Percentiles rank a stretch among this genome's conserved stretches.
Evolutionary conservation across 2,113 vertebrate species (phyloP).

Genomic region (Deroptyus accipitrinus): DNA sequence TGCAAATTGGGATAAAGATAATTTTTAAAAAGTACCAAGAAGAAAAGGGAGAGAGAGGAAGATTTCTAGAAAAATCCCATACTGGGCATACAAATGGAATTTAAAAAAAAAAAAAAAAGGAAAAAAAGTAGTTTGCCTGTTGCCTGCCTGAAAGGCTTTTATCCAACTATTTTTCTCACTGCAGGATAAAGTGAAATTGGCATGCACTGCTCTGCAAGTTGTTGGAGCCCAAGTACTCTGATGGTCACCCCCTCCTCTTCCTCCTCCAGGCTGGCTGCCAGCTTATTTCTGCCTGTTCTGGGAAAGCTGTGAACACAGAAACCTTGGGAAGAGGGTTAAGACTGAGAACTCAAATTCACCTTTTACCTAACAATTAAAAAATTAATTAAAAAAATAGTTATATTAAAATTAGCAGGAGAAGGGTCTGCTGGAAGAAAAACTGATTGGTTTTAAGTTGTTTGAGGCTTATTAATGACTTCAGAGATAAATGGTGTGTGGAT

Average conservation of each 20-base stretch:
- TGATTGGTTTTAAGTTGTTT: neutral
- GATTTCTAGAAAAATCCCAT: neutral
- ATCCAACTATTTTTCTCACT: constrained; percentile 44
- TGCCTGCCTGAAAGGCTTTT: constrained; percentile 30
- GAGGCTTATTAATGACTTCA: neutral
- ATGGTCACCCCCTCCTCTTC: neutral
- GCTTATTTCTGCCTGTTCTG: neutral
- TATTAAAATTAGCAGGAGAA: neutral
- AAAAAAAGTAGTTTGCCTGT: neutral
- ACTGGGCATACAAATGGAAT: neutral
- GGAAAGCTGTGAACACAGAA: neutral
- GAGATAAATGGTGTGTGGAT: neutral
- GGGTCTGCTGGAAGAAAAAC: neutral
- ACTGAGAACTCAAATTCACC: neutral
- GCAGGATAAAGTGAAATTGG: constrained; percentile 35
- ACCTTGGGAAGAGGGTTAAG: neutral
- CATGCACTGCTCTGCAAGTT: neutral
- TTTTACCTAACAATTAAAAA: neutral
- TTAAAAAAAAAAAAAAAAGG: neutral
- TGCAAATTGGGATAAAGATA: neutral
- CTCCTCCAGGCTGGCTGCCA: constrained; percentile 14
- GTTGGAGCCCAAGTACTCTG: neutral
- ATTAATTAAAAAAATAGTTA: neutral
- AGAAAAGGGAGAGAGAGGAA: neutral
- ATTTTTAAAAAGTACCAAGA: neutral